These are phyloP conservation scores for Diachrysia chrysitis DNA, from an alignment of 2,888 invertebrate species.

Conservation along the genomic window DNA sequence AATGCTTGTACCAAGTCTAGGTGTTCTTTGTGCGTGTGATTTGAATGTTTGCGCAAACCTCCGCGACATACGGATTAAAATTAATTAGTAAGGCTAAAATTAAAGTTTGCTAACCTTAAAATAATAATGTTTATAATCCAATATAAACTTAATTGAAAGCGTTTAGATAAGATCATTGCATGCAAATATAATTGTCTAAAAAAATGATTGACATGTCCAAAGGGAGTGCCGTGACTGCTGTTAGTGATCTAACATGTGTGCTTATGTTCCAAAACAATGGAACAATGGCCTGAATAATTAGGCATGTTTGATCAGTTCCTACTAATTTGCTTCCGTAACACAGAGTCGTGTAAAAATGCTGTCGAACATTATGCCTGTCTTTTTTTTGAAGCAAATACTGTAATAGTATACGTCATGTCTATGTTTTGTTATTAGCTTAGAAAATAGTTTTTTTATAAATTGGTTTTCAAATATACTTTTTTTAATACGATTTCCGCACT, in stretches of 20 bases:
- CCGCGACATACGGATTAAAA: too few species aligned
- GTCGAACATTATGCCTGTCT: constrained; percentile 8
- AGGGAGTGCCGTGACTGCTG: constrained; percentile 42
- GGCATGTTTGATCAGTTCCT: constrained; percentile 67
- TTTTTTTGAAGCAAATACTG: not conserved
- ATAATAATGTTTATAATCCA: not conserved
- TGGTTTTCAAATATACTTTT: too few species aligned
- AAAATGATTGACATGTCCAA: constrained; percentile 69
- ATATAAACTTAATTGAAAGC: constrained; percentile 22
- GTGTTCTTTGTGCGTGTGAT: too few species aligned
- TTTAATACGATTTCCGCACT: too few species aligned
- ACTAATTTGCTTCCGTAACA: constrained; percentile 61
- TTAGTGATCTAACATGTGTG: constrained; percentile 38
- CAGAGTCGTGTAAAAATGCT: constrained; percentile 30
- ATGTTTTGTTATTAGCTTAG: too few species aligned
- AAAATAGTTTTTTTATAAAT: too few species aligned
- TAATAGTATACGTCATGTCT: not conserved
- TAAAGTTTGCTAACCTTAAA: not conserved
- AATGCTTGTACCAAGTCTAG: too few species aligned
- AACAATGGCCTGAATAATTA: constrained; percentile 69
- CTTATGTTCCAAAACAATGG: constrained; percentile 64
- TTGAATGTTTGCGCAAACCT: too few species aligned
- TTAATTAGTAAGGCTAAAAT: too few species aligned
- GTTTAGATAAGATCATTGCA: constrained; percentile 60
- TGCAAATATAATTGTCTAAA: constrained; percentile 56